phyloP scores from a whole-genome alignment of 2,888 invertebrate species.

The Ornithoptera priamus region DNA sequence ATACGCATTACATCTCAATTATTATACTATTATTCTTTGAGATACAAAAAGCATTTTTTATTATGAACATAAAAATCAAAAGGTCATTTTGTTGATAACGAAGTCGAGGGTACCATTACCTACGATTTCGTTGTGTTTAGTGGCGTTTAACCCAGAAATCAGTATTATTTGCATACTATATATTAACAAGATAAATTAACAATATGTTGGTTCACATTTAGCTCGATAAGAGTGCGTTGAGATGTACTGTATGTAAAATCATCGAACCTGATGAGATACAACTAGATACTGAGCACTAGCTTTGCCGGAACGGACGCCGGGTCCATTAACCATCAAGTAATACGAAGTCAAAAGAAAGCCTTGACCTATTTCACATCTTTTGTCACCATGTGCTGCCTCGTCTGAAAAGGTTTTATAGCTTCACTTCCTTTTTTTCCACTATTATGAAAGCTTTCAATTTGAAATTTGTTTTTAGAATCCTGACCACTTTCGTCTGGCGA shows the following conservation, averaged over 20 bases:
- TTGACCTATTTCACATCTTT: not conserved
- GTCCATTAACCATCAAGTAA: not conserved
- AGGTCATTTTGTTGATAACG: no score
- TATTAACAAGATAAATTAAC: not conserved
- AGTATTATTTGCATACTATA: no score
- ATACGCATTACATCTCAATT: no score
- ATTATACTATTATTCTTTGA: no score
- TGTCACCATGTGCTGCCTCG: not conserved
- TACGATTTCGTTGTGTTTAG: no score
- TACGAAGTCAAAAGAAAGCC: conserved; percentile 1
- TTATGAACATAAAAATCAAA: no score
- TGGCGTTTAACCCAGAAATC: no score
- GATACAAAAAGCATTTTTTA: no score
- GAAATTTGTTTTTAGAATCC: not conserved
- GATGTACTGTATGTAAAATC: not conserved
- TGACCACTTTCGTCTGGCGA: no score
- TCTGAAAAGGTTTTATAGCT: not conserved
- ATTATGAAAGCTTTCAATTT: not conserved
- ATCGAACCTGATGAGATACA: not conserved
- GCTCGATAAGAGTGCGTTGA: not conserved
- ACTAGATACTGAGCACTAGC: not conserved
- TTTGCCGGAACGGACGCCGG: not conserved
- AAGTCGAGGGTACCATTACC: no score
- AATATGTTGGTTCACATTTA: not conserved
- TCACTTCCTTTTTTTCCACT: not conserved